Base-by-base conservation (phyloP, 2,113 vertebrate species). In the Anthoscopus minutus region DNA sequence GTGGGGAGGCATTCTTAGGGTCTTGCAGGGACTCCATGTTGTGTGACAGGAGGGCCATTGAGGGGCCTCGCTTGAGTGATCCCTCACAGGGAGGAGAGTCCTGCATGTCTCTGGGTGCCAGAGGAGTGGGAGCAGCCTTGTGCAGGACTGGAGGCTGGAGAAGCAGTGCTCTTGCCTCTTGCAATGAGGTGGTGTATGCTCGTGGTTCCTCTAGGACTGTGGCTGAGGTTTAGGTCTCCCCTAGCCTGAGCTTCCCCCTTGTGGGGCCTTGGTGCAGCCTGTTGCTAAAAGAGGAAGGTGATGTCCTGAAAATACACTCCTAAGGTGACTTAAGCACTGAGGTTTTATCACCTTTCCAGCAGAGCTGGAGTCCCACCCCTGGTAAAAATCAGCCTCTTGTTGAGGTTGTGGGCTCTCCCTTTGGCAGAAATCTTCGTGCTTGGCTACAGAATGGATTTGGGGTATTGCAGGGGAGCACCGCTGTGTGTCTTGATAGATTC, bases 151-250 rank as follows among this genome's bases (percentile, higher is more conserved):
- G 30, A 35, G n/a, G 17, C 27, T 3, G 3, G 64, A 48, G 50
- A 28, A 84, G 50, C 45, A 38, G 25, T 0, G 5, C 51, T 24
- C 28, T 84, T 14, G 7, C 4, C 18, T 44, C 9, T 40, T 53
- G 71, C 37, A 40, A 1, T 21, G 77, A 38, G n/a, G 18, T 80
- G n/a, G n/a, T n/a, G n/a, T 60, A 37, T 60, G 47, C 9, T 23
- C 2, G 10, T 1, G 1, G 25, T 15, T 24, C 5, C 23, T 84
- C 24, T 40, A 27, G n/a, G 50, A 50, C 0, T 0, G 15, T 3
- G 7, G 33, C 42, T 78, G 81, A 70, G 24, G 35, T 81, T 81
- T 87, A n/a, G 4, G 6, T 61, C 23, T 74, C 42, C 15, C 18
- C 11, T 51, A 37, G 11, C 42, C 42, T n/a, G 23, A 78, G 10